Conservation (phyloP, 2,888 invertebrate species). For the Caenorhabditis angaria region DNA sequence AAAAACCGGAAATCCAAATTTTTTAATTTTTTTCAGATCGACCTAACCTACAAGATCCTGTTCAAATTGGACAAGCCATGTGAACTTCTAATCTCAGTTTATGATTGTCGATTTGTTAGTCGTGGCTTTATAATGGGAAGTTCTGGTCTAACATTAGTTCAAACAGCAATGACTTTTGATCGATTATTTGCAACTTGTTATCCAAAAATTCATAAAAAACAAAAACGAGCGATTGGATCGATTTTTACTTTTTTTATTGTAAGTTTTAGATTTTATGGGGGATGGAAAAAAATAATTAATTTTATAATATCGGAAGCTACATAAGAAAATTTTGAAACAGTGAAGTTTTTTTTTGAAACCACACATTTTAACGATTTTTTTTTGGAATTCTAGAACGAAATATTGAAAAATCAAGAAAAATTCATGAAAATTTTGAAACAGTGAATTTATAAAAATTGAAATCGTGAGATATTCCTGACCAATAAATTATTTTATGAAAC, state of each 20-base stretch:
- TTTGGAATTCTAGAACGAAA: too few relatives aligned
- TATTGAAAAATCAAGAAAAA: too few relatives aligned
- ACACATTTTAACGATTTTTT: too few relatives aligned
- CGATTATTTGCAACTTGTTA: background rate
- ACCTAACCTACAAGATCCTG: background rate
- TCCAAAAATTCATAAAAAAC: background rate
- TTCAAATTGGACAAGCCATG: background rate
- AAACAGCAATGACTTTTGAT: background rate
- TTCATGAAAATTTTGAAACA: too few relatives aligned
- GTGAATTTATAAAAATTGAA: too few relatives aligned
- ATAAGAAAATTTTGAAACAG: too few relatives aligned
- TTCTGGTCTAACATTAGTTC: background rate
- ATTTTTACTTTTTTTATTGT: background rate
- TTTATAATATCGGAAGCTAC: too few relatives aligned
- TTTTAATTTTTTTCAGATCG: background rate
- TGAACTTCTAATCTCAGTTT: background rate
- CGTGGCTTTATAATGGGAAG: background rate
- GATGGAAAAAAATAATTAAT: too few relatives aligned
- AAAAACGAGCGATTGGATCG: background rate
- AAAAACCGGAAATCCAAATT: background rate
- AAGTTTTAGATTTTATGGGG: background rate
- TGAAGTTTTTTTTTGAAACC: too few relatives aligned
- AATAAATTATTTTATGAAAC: too few relatives aligned
- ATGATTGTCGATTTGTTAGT: background rate
- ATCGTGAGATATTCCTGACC: too few relatives aligned